phyloP scores from a whole-genome alignment of 2,113 vertebrate genomes.

The Mesocricetus auratus region DNA sequence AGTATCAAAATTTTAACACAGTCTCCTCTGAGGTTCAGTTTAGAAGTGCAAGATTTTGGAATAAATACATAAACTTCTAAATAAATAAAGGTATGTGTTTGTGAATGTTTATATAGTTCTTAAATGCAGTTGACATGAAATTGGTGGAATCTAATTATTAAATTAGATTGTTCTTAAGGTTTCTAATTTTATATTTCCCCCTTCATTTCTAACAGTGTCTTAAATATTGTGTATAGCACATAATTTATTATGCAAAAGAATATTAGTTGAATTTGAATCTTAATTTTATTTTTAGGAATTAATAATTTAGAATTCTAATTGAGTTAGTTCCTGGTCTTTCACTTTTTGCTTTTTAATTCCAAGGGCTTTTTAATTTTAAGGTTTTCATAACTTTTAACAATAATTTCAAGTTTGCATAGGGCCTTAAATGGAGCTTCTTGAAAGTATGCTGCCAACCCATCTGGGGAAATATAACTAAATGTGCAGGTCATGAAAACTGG shows the following conservation, averaged over 20 bases:
- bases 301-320: background rate
- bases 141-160: background rate
- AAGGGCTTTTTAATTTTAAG: background rate
- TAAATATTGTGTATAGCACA: background rate
- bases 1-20: background rate
- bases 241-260: background rate
- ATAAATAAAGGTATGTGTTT: background rate
- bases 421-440: background rate
- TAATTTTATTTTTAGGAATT: conserved; percentile 10
- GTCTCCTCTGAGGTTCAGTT: background rate
- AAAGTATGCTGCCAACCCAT: background rate
- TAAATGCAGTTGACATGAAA: background rate
- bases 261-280: background rate
- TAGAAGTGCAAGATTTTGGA: background rate
- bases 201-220: background rate
- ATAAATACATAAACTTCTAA: background rate
- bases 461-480: background rate
- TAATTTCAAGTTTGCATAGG: background rate
- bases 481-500: background rate
- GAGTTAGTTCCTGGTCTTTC: background rate
- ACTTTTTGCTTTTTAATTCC: background rate
- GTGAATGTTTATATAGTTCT: background rate
- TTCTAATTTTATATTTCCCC: background rate
- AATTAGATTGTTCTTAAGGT: background rate
- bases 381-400: background rate